Conservation (phyloP, 2,888 invertebrate species). For the Strigamia transsilvanica region DNA sequence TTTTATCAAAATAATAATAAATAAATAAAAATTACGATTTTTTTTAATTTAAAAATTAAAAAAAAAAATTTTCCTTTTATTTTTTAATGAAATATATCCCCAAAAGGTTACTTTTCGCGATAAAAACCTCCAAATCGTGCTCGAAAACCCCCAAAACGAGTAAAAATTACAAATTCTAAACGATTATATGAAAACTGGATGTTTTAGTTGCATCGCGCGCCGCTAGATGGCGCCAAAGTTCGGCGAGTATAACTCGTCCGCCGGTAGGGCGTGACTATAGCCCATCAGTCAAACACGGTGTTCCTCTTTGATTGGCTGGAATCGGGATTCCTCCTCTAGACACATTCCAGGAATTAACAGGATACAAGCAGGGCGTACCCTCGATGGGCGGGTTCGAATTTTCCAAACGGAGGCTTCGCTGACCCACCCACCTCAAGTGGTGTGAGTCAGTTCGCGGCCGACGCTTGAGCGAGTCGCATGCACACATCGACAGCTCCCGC, state of each 20-base stretch:
- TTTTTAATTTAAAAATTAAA: too few relatives aligned
- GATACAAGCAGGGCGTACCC: conserved; percentile 1
- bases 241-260: neutral
- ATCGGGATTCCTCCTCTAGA: conserved; percentile 10
- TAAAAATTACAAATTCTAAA: neutral
- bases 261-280: neutral
- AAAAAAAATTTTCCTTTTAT: too few relatives aligned
- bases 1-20: too few relatives aligned
- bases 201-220: neutral
- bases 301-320: conserved; percentile 28
- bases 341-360: conserved; percentile 27
- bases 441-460: conserved; percentile 20
- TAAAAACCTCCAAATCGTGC: neutral
- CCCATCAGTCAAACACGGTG: neutral
- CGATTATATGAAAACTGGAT: neutral
- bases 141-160: too few relatives aligned
- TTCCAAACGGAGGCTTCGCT: conserved; percentile 32
- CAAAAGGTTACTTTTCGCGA: neutral
- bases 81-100: too few relatives aligned
- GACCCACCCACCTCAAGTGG: conserved; percentile 13
- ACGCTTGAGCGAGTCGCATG: conserved; percentile 20
- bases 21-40: too few relatives aligned
- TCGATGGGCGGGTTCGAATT: neutral
- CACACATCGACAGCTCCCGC: neutral
- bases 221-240: conserved; percentile 3